A percentile compares a stretch with the other conserved stretches of the same genome.
Conservation (phyloP, 2,113 vertebrate genomes). For the Marcusenius ussheri region DNA sequence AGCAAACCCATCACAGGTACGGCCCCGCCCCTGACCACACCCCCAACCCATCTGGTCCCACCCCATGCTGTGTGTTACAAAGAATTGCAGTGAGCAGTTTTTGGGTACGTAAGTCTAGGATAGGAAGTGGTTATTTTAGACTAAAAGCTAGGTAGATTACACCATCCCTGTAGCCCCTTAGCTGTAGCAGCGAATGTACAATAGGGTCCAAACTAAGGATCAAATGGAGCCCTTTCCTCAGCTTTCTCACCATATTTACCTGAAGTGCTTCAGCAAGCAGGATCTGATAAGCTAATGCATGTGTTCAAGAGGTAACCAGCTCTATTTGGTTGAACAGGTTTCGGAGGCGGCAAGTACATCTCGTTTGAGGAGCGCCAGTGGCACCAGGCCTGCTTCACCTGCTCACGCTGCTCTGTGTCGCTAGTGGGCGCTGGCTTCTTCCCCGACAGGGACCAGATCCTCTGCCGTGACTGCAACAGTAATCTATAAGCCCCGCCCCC, state of each 20-base stretch:
- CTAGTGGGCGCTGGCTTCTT: constrained; percentile 94
- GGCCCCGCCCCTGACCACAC: background rate
- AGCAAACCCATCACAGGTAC: constrained; percentile 91
- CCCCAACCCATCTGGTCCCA: background rate
- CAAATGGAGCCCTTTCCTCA: background rate
- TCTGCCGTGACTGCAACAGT: constrained; percentile 86
- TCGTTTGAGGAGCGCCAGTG: constrained; percentile 97
- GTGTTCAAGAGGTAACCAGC: background rate
- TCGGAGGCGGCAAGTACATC: constrained; percentile 93
- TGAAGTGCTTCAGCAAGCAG: background rate
- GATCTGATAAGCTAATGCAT: background rate
- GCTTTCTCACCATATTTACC: background rate
- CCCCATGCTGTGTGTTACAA: background rate
- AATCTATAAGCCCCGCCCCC: constrained; percentile 64
- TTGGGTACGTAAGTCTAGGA: background rate
- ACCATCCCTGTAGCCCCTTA: background rate
- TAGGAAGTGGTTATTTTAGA: background rate
- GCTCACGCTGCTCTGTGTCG: constrained; percentile 78
- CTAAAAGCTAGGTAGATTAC: background rate
- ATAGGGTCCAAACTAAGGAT: background rate
- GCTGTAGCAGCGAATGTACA: background rate
- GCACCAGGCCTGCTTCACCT: constrained; percentile 95
- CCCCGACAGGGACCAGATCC: constrained; percentile 76
- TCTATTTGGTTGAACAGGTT: constrained; percentile 58
- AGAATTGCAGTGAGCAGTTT: background rate